Percentiles rank a stretch among this genome's conserved stretches.
phyloP scores from a whole-genome alignment of 2,113 vertebrate genomes.

The Danionella cerebrum region DNA sequence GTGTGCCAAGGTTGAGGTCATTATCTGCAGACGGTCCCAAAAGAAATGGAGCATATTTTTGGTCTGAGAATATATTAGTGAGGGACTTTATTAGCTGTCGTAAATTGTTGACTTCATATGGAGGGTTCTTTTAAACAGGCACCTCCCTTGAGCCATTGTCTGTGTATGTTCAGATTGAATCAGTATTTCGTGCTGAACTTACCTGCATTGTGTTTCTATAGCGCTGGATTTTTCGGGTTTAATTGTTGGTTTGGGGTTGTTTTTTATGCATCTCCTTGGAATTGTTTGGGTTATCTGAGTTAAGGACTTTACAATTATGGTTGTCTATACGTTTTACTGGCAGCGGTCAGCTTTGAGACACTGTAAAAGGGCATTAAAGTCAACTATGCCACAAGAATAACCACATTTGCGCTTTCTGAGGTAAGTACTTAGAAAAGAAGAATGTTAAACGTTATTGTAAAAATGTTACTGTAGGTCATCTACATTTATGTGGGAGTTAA shows the following conservation, averaged over 20 bases:
- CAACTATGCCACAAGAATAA: not conserved
- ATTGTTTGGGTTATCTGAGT: not conserved
- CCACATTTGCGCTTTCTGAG: not conserved
- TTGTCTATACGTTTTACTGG: not conserved
- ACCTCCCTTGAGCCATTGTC: constrained; percentile 20
- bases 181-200: constrained; percentile 10
- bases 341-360: not conserved
- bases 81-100: constrained; percentile 20
- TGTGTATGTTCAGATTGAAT: constrained; percentile 22
- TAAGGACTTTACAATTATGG: too few species aligned
- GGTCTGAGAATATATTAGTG: constrained; percentile 43
- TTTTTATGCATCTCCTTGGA: not conserved
- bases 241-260: not conserved
- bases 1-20: constrained; percentile 67
- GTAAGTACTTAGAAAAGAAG: not conserved
- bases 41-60: constrained; percentile 56
- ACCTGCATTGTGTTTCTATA: constrained; percentile 10
- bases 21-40: constrained; percentile 58
- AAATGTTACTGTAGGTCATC: too few species aligned
- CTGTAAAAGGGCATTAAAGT: too few species aligned
- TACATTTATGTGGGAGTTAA: too few species aligned
- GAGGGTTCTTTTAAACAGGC: constrained; percentile 4
- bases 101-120: constrained; percentile 21
- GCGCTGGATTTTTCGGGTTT: not conserved
- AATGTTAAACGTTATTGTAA: too few species aligned